Percentiles rank a stretch among this genome's conserved stretches.
Conservation (phyloP, 1,140 invertebrate species). For the Drosophila mojavensis region DNA sequence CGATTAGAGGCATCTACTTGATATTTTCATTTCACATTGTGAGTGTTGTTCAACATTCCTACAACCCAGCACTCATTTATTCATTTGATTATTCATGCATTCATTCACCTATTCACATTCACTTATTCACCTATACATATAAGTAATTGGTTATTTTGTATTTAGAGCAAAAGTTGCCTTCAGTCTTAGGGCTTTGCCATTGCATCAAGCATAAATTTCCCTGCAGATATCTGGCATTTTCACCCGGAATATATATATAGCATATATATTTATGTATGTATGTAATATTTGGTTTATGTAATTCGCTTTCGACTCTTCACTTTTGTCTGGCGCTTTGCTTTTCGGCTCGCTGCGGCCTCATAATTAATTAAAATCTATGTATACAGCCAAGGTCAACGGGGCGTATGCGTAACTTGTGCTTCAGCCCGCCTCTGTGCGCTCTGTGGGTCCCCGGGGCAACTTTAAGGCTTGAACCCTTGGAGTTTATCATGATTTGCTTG, state of each 20-base stretch:
- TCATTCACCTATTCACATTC: neutral
- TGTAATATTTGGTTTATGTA: neutral
- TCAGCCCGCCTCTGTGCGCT: neutral
- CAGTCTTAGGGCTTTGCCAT: neutral
- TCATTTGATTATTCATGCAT: constrained; percentile 1
- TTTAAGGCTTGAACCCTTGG: constrained; percentile 49
- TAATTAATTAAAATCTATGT: constrained; percentile 80
- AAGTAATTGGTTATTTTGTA: constrained; percentile 17
- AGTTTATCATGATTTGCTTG: constrained; percentile 55
- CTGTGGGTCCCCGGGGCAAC: constrained; percentile 28
- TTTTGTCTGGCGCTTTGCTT: constrained; percentile 33
- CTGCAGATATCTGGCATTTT: constrained; percentile 15
- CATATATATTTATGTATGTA: neutral
- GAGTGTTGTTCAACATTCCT: neutral
- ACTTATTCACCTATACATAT: neutral
- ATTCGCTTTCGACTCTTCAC: neutral
- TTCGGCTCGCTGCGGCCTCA: constrained; percentile 31
- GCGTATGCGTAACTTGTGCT: constrained; percentile 34
- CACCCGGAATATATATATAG: constrained; percentile 28
- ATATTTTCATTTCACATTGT: neutral
- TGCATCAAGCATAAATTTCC: neutral
- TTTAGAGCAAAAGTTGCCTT: constrained; percentile 1
- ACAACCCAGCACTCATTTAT: neutral
- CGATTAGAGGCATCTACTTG: too few relatives aligned
- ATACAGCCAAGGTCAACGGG: constrained; percentile 59